These are phyloP conservation scores for Lepidurus arcticus DNA, from an alignment of 1,140 invertebrate species.

Conservation along the genomic window DNA sequence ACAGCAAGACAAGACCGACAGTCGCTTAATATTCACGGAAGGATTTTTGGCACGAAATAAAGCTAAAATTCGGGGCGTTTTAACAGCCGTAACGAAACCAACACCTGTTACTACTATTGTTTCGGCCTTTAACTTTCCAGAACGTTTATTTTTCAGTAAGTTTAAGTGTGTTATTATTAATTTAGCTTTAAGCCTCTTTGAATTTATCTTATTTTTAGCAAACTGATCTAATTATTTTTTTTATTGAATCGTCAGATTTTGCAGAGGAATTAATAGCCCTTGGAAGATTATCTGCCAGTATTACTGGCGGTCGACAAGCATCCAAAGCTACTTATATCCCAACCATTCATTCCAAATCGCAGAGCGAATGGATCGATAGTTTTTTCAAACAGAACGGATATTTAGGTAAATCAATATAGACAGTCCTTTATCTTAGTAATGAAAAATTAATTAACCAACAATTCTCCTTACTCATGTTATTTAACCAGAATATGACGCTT, in stretches of 20 bases:
- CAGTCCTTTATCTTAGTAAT: not conserved
- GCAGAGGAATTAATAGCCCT: constrained; percentile 60
- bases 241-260: constrained; percentile 48
- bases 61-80: constrained; percentile 75
- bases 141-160: constrained; percentile 76
- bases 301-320: constrained; percentile 65
- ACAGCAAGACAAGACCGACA: constrained; percentile 54
- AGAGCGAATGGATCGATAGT: constrained; percentile 82
- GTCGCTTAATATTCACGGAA: constrained; percentile 80
- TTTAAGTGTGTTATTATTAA: constrained; percentile 33
- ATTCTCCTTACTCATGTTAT: not conserved
- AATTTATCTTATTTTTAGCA: too few species aligned
- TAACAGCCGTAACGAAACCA: constrained; percentile 81
- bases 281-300: constrained; percentile 63
- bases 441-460: not conserved
- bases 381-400: constrained; percentile 94
- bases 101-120: constrained; percentile 72
- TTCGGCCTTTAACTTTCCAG: constrained; percentile 69
- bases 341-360: constrained; percentile 76
- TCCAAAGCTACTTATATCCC: constrained; percentile 78
- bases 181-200: not conserved
- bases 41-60: constrained; percentile 77
- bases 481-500: constrained; percentile 75
- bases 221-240: not conserved
- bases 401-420: constrained; percentile 57